Conservation (phyloP, 2,797 vertebrate species). For the Macroramphosus scolopax region DNA sequence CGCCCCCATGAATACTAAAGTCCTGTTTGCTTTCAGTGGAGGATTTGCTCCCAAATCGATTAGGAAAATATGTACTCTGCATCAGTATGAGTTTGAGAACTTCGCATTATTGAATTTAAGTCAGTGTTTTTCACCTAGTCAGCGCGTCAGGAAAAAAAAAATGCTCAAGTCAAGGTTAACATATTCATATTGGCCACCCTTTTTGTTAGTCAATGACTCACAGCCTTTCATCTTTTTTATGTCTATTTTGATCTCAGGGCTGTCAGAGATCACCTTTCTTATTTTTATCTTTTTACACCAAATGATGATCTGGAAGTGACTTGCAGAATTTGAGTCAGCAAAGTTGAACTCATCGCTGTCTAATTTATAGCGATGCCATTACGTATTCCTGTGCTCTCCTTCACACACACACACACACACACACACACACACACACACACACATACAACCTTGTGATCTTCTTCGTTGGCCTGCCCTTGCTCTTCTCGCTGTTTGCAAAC, state of each 20-base stretch:
- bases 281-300: slow-evolving; percentile 27
- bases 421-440: slow-evolving; percentile 7
- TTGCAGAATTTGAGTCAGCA: slow-evolving; percentile 45
- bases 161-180: slow-evolving; percentile 66
- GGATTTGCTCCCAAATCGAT: slow-evolving; percentile 72
- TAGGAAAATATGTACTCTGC: slow-evolving; percentile 79
- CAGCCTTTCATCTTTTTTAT: slow-evolving; percentile 29
- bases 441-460: slow-evolving; percentile 44
- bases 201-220: slow-evolving; percentile 55
- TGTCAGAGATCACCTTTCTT: slow-evolving; percentile 39
- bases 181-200: slow-evolving; percentile 46
- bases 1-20: slow-evolving; percentile 73
- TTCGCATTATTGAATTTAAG: slow-evolving; percentile 60
- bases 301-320: slow-evolving; percentile 46
- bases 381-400: slow-evolving; percentile 41
- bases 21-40: slow-evolving; percentile 64
- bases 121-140: slow-evolving; percentile 54
- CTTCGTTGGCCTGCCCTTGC: slow-evolving; percentile 56
- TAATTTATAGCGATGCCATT: slow-evolving; percentile 48
- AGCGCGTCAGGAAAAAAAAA: slow-evolving; percentile 63
- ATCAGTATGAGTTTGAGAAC: slow-evolving; percentile 71
- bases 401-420: not conserved
- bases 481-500: slow-evolving; percentile 60
- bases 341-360: slow-evolving; percentile 44
- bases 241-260: slow-evolving; percentile 38